Conservation (phyloP, 2,888 invertebrate species). For the Mayetiola destructor region DNA sequence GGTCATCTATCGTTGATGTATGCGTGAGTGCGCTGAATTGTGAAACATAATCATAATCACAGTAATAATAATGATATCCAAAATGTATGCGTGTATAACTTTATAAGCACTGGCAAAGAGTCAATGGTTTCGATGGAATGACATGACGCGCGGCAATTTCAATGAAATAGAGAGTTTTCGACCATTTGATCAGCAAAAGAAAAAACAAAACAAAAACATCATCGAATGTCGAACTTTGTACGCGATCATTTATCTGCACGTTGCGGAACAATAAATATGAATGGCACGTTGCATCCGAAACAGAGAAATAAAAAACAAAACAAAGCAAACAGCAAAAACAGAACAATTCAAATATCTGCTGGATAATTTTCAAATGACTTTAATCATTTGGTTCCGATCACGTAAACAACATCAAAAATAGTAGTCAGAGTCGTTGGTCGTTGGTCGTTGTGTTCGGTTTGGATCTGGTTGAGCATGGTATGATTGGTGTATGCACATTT, state of each 20-base stretch:
- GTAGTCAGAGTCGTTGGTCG: too few relatives aligned
- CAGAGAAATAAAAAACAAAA: not conserved
- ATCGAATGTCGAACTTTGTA: not conserved
- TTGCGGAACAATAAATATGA: conserved; percentile 7
- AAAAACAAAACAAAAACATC: too few relatives aligned
- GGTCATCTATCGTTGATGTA: too few relatives aligned
- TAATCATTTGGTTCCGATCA: too few relatives aligned
- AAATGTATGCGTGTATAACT: not conserved
- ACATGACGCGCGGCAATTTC: not conserved
- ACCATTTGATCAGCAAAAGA: not conserved
- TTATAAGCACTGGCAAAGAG: not conserved
- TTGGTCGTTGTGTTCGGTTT: too few relatives aligned
- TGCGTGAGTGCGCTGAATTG: conserved; percentile 7
- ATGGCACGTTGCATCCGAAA: not conserved
- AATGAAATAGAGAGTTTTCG: conserved; percentile 11
- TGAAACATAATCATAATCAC: too few relatives aligned
- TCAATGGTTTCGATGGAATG: not conserved
- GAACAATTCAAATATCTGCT: not conserved
- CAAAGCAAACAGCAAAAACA: not conserved
- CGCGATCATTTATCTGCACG: conserved; percentile 10
- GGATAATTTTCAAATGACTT: too few relatives aligned
- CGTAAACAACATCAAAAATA: too few relatives aligned
- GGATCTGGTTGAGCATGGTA: too few relatives aligned
- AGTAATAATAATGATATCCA: not conserved
- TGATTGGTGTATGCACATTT: too few relatives aligned